Base-by-base conservation (phyloP, 2,113 vertebrate species). In the Coryphaenoides rupestris region DNA sequence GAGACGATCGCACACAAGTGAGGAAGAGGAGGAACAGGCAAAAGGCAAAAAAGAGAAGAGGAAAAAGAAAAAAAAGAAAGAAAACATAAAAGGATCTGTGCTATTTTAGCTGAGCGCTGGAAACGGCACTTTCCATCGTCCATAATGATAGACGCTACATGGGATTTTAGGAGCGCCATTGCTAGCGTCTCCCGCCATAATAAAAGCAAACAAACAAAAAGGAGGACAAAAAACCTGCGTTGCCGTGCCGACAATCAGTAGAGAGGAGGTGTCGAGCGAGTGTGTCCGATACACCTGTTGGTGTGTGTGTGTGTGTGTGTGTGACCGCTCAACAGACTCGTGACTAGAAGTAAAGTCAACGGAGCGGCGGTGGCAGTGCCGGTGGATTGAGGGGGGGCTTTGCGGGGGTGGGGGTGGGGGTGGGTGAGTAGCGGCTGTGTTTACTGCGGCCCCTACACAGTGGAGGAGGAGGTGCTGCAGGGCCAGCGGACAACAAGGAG, bases 1-100 rank as follows among this genome's bases (percentile, higher is more conserved):
- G n/a, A n/a, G n/a, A n/a, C n/a, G n/a, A n/a, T 71, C 65, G 75
- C 63, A 82, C 80, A 76, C 77, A 75, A 68, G 74, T 73, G 55
- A 54, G 63, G 65, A 62, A 65, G 64, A 63, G 66, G 40, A 22
- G 68, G 49, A 4, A 17, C 58, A 55, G 40, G 58, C 4, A 9
- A 9, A 40, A 40, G 33, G 13, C 6, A 40, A 6, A 40, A 5
- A 40, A 6, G 2, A 12, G 13, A 6, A 40, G 13, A 40, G 33
- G 7, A 40, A 40, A 40, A 10, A 5, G n/a, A n/a, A 40, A 40
- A 10, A 10, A 33, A 33, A 2, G 5, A 33, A 33, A 33, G 28
- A 40, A 40, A 9, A 40, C 9, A 71, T 70, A n/a, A n/a, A n/a
- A 75, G 52, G 60, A 49, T 13, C 59, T 23, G 46, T 56, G 54